phyloP scores from a whole-genome alignment of 1,140 invertebrate species.

The Zaprionus lachaisei region DNA sequence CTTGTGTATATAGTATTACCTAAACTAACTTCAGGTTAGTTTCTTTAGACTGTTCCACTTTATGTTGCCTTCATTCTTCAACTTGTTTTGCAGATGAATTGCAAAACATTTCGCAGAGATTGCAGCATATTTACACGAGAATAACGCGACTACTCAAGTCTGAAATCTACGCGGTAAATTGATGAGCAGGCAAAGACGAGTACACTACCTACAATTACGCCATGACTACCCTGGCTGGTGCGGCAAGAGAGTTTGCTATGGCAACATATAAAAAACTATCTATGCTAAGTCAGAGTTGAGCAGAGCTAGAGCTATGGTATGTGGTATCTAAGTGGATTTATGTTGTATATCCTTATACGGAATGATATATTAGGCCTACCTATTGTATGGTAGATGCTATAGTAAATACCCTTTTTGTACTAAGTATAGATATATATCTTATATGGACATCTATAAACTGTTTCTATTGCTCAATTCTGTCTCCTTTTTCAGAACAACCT shows the following conservation, averaged over 20 bases:
- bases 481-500: no score
- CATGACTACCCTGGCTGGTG: background rate
- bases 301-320: background rate
- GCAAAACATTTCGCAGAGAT: background rate
- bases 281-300: background rate
- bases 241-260: background rate
- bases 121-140: background rate
- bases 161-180: background rate
- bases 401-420: no score
- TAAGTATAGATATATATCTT: no score
- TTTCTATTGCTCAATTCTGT: no score
- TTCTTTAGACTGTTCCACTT: no score
- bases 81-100: background rate
- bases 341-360: no score
- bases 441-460: no score
- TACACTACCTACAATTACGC: background rate
- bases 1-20: no score
- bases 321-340: rapidly evolving
- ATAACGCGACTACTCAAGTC: background rate
- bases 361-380: no score
- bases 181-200: background rate
- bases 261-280: background rate
- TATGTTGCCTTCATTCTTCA: background rate
- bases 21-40: no score
- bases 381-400: no score